These are phyloP conservation scores for Cichladusa arquata DNA, from an alignment of 2,113 vertebrate species.

Conservation along the genomic window DNA sequence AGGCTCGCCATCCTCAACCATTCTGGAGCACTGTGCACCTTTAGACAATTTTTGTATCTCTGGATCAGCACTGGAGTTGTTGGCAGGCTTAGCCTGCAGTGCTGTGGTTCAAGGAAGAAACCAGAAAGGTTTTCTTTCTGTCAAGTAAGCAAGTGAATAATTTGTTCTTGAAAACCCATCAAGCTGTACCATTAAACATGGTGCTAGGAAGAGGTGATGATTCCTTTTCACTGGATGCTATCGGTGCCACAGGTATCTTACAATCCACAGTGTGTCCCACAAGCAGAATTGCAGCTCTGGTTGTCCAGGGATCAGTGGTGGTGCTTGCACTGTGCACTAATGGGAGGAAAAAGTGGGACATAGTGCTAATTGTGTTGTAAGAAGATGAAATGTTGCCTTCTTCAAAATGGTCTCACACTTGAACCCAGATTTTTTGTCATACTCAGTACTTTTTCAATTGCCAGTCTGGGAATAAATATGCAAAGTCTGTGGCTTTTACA, in stretches of 20 bases:
- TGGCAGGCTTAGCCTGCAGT: not conserved
- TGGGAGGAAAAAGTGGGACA: rapidly evolving
- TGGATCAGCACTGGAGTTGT: rapidly evolving
- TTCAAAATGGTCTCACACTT: not conserved
- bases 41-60: rapidly evolving
- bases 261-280: rapidly evolving
- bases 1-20: not conserved
- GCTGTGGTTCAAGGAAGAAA: not conserved
- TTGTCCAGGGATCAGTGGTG: rapidly evolving
- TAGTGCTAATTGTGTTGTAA: not conserved
- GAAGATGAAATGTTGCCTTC: not conserved
- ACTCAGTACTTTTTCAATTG: not conserved
- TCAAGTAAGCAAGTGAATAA: not conserved
- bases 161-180: not conserved
- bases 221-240: not conserved
- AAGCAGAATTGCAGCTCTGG: not conserved
- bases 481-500: not conserved
- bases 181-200: rapidly evolving
- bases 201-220: not conserved
- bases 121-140: not conserved
- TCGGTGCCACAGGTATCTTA: not conserved
- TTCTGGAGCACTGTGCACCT: rapidly evolving
- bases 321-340: not conserved
- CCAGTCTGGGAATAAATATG: not conserved
- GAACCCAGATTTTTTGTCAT: not conserved